phyloP scores from a whole-genome alignment of 1,140 invertebrate genomes.

The Hermetia illucens region DNA sequence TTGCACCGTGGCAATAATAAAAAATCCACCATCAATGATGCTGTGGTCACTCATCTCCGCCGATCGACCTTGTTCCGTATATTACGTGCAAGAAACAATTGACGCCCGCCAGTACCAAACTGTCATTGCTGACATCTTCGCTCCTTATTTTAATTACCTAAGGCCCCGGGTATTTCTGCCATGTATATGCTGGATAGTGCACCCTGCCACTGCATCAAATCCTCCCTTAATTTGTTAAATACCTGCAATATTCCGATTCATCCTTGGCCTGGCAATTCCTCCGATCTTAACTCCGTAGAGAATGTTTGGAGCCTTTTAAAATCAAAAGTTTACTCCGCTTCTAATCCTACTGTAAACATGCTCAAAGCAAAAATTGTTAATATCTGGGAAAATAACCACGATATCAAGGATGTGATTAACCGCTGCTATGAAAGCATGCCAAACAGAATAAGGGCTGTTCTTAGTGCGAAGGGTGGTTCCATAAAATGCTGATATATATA shows the following conservation, averaged over 20 bases:
- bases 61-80: too few relatives aligned
- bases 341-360: neutral
- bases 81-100: too few relatives aligned
- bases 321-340: neutral
- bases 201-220: neutral
- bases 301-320: neutral
- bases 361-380: neutral
- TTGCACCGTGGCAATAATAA: too few relatives aligned
- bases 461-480: neutral
- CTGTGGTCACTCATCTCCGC: too few relatives aligned
- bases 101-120: too few relatives aligned
- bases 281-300: neutral
- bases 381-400: neutral
- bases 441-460: slow-evolving; percentile 1
- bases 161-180: too few relatives aligned
- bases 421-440: neutral
- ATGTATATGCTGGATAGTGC: too few relatives aligned
- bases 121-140: too few relatives aligned
- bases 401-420: neutral
- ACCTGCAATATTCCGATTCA: neutral
- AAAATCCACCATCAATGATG: too few relatives aligned
- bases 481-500: neutral
- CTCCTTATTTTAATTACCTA: too few relatives aligned
- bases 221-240: neutral
- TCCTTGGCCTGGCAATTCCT: neutral